These are phyloP conservation scores for Hesperia comma DNA, from an alignment of 2,888 invertebrate species.

Conservation along the genomic window DNA sequence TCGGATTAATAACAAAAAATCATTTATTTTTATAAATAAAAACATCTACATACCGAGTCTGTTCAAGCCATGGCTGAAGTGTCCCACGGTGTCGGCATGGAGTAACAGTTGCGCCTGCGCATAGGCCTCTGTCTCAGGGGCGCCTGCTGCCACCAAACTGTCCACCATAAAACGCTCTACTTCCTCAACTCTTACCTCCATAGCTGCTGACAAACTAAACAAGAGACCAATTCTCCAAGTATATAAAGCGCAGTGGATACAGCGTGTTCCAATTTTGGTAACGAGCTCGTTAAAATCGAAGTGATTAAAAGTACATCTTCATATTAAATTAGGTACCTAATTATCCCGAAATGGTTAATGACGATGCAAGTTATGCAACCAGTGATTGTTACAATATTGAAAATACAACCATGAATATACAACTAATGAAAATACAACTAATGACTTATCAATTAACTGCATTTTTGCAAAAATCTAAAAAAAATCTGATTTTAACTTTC, in stretches of 20 bases:
- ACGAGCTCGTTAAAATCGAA: neutral
- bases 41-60: conserved; percentile 83
- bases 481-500: no score
- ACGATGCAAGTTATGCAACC: no score
- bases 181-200: conserved; percentile 79
- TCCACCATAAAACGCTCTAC: conserved; percentile 84
- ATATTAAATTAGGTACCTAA: no score
- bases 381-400: no score
- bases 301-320: no score
- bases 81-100: conserved; percentile 91
- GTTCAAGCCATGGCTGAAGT: conserved; percentile 95
- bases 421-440: no score
- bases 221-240: conserved; percentile 27
- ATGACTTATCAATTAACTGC: no score
- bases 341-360: no score
- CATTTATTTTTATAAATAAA: no score
- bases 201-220: conserved; percentile 45
- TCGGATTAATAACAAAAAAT: no score
- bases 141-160: conserved; percentile 85
- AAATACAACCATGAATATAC: no score
- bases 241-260: conserved; percentile 24
- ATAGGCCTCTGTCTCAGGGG: conserved; percentile 82
- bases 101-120: conserved; percentile 87
- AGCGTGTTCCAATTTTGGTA: neutral
- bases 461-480: no score